Percentiles rank a stretch among this genome's conserved stretches.
Conservation (phyloP, 2,113 vertebrate genomes). For the Oostethus manadensis region DNA sequence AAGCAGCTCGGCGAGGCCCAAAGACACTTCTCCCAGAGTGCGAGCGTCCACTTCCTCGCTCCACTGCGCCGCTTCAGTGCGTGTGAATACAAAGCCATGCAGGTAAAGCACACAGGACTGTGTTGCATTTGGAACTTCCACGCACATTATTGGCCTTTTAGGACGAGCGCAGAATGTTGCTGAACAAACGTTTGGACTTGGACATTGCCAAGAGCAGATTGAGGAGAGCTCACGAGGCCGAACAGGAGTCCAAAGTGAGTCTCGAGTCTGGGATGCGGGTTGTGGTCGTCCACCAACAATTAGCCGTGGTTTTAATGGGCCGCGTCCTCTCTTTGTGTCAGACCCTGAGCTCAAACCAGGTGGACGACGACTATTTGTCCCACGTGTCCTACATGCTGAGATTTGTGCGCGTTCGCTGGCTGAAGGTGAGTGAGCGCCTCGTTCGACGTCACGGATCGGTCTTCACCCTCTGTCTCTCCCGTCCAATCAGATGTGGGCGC, state of each 20-base stretch:
- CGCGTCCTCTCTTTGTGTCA: conserved; percentile 13
- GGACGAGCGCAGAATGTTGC: conserved; percentile 58
- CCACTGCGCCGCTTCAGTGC: conserved; percentile 87
- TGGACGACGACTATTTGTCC: conserved; percentile 49
- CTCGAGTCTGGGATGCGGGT: no score
- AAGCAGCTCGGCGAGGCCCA: conserved; percentile 83
- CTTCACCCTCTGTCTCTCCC: conserved; percentile 15
- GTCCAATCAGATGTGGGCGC: conserved; percentile 64
- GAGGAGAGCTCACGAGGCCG: conserved; percentile 59
- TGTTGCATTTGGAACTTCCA: no score
- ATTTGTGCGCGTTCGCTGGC: conserved; percentile 67
- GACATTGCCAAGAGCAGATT: conserved; percentile 57
- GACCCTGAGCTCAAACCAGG: conserved; percentile 52
- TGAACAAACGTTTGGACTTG: conserved; percentile 68
- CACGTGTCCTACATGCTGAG: conserved; percentile 70
- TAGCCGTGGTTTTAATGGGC: background rate
- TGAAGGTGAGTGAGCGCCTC: conserved; percentile 54
- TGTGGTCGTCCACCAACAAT: no score
- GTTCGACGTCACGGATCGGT: background rate
- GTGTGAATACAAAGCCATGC: conserved; percentile 84
- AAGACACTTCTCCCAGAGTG: conserved; percentile 84
- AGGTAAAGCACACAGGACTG: conserved; percentile 58
- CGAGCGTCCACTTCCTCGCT: conserved; percentile 86
- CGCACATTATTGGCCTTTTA: conserved; percentile 11
- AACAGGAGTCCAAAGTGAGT: conserved; percentile 57